Percentiles rank a stretch among this genome's conserved stretches.
These are phyloP conservation scores for Coelinius sp. DNA, from an alignment of 2,888 invertebrate species.

Conservation along the genomic window DNA sequence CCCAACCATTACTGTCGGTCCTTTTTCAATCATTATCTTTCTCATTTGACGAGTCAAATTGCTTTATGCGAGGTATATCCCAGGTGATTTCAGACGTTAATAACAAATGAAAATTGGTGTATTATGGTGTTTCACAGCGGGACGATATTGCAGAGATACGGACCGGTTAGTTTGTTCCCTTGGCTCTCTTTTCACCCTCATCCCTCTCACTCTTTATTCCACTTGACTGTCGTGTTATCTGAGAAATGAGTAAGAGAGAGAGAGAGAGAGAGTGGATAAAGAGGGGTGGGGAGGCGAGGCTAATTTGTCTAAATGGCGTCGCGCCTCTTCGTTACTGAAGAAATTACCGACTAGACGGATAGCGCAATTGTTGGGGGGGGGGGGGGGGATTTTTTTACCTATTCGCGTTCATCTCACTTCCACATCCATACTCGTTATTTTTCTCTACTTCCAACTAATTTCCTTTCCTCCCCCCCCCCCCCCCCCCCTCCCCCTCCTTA, in stretches of 20 bases:
- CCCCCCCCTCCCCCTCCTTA: too few relatives aligned
- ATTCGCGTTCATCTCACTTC: constrained; percentile 29
- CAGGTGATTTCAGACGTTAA: not conserved
- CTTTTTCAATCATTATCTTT: too few relatives aligned
- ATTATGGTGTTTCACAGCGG: constrained; percentile 1
- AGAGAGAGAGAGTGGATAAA: constrained; percentile 34
- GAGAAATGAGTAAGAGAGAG: constrained; percentile 16
- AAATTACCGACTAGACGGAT: constrained; percentile 43
- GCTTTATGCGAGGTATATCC: not conserved
- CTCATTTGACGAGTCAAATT: too few relatives aligned
- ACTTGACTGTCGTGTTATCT: constrained; percentile 3
- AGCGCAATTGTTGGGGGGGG: constrained; percentile 41
- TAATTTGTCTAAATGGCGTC: constrained; percentile 52
- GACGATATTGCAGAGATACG: not conserved
- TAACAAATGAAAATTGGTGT: constrained; percentile 9
- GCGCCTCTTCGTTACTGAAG: constrained; percentile 45
- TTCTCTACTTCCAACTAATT: constrained; percentile 38
- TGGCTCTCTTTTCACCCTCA: not conserved
- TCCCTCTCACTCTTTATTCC: not conserved
- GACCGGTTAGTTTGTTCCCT: not conserved
- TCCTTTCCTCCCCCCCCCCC: constrained; percentile 16
- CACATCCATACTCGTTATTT: not conserved
- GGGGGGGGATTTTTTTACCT: constrained; percentile 41
- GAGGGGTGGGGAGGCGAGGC: constrained; percentile 37
- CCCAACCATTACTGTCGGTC: too few relatives aligned